Percentiles rank a stretch among this genome's conserved stretches.
These are phyloP conservation scores for Alloplasta piceator DNA, from an alignment of 2,888 invertebrate species.

Conservation along the genomic window DNA sequence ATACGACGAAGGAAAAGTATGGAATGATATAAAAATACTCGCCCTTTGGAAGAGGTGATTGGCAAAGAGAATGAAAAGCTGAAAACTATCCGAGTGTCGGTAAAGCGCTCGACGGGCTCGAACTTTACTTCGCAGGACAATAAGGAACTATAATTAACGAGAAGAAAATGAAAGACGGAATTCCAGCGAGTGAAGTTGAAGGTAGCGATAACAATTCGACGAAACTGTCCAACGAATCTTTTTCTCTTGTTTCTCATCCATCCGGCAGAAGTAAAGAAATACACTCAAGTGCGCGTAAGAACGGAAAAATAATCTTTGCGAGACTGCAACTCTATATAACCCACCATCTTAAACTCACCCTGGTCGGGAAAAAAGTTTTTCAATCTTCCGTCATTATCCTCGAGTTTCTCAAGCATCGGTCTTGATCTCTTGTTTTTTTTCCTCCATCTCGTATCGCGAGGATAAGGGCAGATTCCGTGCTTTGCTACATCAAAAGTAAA, in stretches of 20 bases:
- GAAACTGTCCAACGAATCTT: slow-evolving; percentile 50
- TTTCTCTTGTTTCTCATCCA: background rate
- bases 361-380: slow-evolving; percentile 75
- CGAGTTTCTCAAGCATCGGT: slow-evolving; percentile 56
- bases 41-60: slow-evolving; percentile 44
- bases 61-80: slow-evolving; percentile 33
- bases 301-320: slow-evolving; percentile 66
- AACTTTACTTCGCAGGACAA: slow-evolving; percentile 45
- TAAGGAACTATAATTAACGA: slow-evolving; percentile 63
- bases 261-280: slow-evolving; percentile 14
- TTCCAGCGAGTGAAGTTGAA: background rate
- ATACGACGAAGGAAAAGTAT: slow-evolving; percentile 59
- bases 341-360: slow-evolving; percentile 9
- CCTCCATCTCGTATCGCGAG: slow-evolving; percentile 9
- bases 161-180: slow-evolving; percentile 21
- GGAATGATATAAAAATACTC: slow-evolving; percentile 47
- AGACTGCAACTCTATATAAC: slow-evolving; percentile 21
- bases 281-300: slow-evolving; percentile 45
- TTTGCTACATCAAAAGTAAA: slow-evolving; percentile 1
- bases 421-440: background rate
- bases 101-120: slow-evolving; percentile 39
- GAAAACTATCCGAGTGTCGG: slow-evolving; percentile 42
- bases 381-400: slow-evolving; percentile 79
- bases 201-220: slow-evolving; percentile 38
- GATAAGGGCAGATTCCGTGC: slow-evolving; percentile 5